Evolutionary conservation across 2,113 vertebrate species (phyloP), one percentile per base, ranked within the genome.

Genomic region (Phoenicopterus ruber): DNA sequence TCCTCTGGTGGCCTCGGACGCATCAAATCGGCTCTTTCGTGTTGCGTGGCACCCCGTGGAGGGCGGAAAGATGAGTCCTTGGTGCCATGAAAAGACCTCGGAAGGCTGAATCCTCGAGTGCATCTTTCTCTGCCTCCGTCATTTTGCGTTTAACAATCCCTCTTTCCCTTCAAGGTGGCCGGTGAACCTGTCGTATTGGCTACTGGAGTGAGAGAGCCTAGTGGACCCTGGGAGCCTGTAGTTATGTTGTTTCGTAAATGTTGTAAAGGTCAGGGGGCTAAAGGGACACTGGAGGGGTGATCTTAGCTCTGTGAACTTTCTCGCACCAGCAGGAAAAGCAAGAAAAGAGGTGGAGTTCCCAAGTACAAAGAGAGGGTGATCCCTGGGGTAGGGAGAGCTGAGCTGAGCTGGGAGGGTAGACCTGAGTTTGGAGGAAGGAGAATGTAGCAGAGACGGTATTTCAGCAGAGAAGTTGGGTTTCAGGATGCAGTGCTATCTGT

Each of bases 131-230:
- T 94, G 97, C 97, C 93, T 95, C 96, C 47, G 0, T 95, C 92
- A 91, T 93, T 94, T 96, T 96, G 96, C 95, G 73, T 97, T 97
- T 94, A 94, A 96, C 94, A 95, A 97, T 97, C 96, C 95, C 90
- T 94, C 95, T 97, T 96, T 94, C 93, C 94, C 95, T 92, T 94
- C 92, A 91, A 84, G 95, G 96, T 94, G 95, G 94, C 94, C 84
- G 10, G 94, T 94, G 87, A 95, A 93, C 89, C 82, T 95, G 92
- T 95, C 0, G 24, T 87, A 74, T 93, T 94, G 96, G 96, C 97
- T 97, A 67, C 95, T 61, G 93, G 93, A 97, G 95, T 93, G 96
- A 92, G 92, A 94, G 96, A 97, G 94, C 89, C 93, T 92, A 69
- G 87, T 93, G 92, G 91, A 96, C 95, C 95, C 94, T 83, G 94